These are phyloP conservation scores for Mylabris sibirica DNA, from an alignment of 2,888 invertebrate species.

Conservation along the genomic window DNA sequence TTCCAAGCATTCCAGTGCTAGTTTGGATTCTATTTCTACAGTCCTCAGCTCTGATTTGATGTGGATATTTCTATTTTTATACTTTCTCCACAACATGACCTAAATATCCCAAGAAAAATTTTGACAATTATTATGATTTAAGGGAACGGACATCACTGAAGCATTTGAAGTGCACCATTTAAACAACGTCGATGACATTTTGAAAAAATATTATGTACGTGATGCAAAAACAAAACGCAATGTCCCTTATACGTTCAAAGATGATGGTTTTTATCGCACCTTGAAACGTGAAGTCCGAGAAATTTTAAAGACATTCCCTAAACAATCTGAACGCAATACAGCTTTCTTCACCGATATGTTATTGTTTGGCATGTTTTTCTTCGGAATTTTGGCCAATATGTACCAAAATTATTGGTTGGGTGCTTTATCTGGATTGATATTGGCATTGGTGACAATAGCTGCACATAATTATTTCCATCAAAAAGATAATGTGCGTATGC, in stretches of 20 bases:
- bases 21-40: too few relatives aligned
- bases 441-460: slow-evolving; percentile 68
- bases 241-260: slow-evolving; percentile 76
- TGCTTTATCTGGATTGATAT: slow-evolving; percentile 64
- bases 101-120: not conserved
- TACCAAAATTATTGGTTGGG: slow-evolving; percentile 60
- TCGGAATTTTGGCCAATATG: slow-evolving; percentile 47
- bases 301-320: slow-evolving; percentile 64
- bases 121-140: slow-evolving; percentile 37
- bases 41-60: too few relatives aligned
- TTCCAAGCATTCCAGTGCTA: too few relatives aligned
- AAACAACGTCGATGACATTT: slow-evolving; percentile 63
- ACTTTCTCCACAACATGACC: too few relatives aligned
- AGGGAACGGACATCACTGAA: slow-evolving; percentile 84
- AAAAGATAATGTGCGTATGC: slow-evolving; percentile 80
- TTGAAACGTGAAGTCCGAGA: slow-evolving; percentile 66
- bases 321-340: slow-evolving; percentile 51
- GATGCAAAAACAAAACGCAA: slow-evolving; percentile 71
- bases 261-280: slow-evolving; percentile 77
- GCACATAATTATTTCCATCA: slow-evolving; percentile 83
- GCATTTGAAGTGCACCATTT: slow-evolving; percentile 80
- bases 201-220: slow-evolving; percentile 72
- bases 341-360: slow-evolving; percentile 60
- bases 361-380: slow-evolving; percentile 50
- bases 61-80: too few relatives aligned